Conservation (phyloP, 2,113 vertebrate species). For the Hyperopisus bebe region DNA sequence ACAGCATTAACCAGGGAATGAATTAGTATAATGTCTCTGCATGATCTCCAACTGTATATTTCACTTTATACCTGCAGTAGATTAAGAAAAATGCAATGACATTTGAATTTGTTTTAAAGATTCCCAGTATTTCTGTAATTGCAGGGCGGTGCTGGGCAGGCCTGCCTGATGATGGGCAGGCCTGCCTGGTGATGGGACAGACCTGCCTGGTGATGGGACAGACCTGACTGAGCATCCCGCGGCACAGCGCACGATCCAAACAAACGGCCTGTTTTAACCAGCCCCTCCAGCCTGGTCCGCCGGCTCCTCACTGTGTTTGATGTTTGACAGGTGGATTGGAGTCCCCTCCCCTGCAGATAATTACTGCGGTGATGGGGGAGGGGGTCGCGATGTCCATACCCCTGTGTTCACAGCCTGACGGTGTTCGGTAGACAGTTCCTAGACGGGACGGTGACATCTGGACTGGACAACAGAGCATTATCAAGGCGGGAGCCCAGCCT, state of each 20-base stretch:
- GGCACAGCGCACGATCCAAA: background rate
- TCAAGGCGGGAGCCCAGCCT: background rate
- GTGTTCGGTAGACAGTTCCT: background rate
- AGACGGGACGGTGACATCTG: background rate
- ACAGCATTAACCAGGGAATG: background rate
- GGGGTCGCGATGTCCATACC: background rate
- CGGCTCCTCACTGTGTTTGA: background rate
- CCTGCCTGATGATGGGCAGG: background rate
- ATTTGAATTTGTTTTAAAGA: background rate
- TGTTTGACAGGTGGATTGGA: background rate
- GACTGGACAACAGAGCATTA: background rate
- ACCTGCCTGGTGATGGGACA: background rate
- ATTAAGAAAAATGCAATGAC: background rate
- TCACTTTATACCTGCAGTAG: background rate
- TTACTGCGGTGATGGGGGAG: background rate
- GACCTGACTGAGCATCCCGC: background rate
- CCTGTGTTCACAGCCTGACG: background rate
- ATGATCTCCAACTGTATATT: background rate
- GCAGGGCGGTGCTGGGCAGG: too few relatives aligned
- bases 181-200: background rate
- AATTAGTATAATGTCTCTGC: background rate
- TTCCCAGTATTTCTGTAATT: background rate
- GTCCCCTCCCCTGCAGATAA: background rate
- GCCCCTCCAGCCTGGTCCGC: background rate
- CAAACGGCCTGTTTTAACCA: background rate